Percentiles rank a stretch among this genome's conserved stretches.
Conservation (phyloP, 1,140 invertebrate genomes). For the Eupeodes corollae region DNA sequence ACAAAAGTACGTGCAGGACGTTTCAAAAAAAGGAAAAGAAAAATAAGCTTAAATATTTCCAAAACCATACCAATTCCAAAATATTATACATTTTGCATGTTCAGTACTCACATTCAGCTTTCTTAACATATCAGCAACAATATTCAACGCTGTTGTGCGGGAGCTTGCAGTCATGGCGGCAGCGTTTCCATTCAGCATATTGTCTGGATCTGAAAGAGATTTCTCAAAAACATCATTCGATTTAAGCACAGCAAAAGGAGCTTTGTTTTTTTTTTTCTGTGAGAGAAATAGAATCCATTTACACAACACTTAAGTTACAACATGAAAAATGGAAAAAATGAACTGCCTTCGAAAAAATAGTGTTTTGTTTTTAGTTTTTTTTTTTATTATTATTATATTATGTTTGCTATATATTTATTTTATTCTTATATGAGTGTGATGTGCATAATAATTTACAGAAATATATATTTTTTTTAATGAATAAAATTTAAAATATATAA, state of each 20-base stretch:
- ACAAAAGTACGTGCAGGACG: not conserved
- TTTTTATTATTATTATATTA: no score
- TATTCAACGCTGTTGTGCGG: slow-evolving; percentile 81
- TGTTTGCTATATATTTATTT: no score
- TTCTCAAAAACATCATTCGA: not conserved
- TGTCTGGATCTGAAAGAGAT: slow-evolving; percentile 39
- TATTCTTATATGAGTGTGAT: not conserved
- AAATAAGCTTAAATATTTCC: no score
- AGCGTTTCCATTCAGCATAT: slow-evolving; percentile 53
- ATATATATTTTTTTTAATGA: not conserved
- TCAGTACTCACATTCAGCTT: slow-evolving; percentile 73
- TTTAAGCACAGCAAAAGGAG: not conserved
- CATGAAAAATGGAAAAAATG: no score
- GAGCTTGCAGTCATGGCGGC: slow-evolving; percentile 65
- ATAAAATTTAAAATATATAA: not conserved
- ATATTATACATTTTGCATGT: not conserved
- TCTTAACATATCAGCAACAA: slow-evolving; percentile 83
- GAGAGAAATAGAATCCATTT: no score
- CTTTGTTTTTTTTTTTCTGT: not conserved
- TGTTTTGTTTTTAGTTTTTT: no score
- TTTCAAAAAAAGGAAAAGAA: not conserved
- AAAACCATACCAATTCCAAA: not conserved
- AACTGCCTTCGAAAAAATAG: no score
- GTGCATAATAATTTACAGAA: not conserved
- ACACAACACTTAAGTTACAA: no score